Percentiles rank a stretch among this genome's conserved stretches.
Evolutionary conservation across 2,113 vertebrate species (phyloP).

Genomic region (Macroglossus sobrinus): DNA sequence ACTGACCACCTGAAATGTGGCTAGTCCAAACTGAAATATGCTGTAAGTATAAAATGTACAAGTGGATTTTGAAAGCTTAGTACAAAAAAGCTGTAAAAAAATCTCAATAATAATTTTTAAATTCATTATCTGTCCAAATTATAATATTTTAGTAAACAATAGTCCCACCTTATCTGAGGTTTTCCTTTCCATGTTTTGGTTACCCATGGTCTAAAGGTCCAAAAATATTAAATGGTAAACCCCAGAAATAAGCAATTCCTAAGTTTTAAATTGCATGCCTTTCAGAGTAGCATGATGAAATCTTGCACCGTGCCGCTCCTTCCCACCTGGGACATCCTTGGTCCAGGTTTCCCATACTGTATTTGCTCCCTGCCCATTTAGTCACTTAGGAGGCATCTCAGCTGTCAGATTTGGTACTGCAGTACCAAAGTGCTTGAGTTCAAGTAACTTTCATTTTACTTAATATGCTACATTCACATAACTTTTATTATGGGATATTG

Average conservation of each 20-base stretch:
- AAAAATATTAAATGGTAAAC: background rate
- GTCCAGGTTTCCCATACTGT: background rate
- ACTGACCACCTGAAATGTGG: background rate
- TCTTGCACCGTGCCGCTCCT: accelerated
- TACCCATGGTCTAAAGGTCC: background rate
- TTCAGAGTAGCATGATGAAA: background rate
- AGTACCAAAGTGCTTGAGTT: no score
- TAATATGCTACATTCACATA: no score
- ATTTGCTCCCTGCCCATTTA: background rate
- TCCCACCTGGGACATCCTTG: background rate
- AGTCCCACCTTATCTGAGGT: background rate
- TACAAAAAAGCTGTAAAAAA: background rate
- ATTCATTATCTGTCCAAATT: background rate
- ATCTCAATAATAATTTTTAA: background rate
- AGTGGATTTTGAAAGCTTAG: background rate
- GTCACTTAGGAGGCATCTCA: background rate
- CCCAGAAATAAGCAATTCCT: background rate
- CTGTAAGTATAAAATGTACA: background rate
- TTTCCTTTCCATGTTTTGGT: background rate
- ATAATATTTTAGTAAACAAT: background rate
- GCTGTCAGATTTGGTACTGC: background rate
- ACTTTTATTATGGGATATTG: background rate
- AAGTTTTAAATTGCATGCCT: background rate
- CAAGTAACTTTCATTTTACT: background rate
- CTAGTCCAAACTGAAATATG: background rate